These are phyloP conservation scores for Stictonetta naevosa DNA, from an alignment of 2,113 vertebrate species.

Conservation along the genomic window DNA sequence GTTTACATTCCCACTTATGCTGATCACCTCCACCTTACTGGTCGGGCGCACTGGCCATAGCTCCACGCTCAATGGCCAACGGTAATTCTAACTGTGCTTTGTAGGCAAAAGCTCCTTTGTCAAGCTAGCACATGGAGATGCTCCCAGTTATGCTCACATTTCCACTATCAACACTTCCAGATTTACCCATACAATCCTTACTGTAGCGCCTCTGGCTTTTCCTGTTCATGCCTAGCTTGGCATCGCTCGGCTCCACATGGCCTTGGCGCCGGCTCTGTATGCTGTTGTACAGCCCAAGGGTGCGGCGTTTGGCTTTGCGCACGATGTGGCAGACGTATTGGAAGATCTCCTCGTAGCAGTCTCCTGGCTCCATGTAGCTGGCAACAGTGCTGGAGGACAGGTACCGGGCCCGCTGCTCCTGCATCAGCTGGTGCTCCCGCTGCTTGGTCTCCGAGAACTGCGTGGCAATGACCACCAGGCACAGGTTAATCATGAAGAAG, in stretches of 20 bases:
- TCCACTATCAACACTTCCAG: neutral
- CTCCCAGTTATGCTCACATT: neutral
- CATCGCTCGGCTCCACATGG: neutral
- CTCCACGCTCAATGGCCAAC: fast-evolving
- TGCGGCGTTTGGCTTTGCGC: constrained; percentile 87
- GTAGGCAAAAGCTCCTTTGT: neutral
- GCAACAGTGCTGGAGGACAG: constrained; percentile 93
- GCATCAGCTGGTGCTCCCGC: constrained; percentile 97
- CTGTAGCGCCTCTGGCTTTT: constrained; percentile 76
- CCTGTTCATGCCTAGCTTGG: constrained; percentile 43
- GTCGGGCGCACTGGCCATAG: fast-evolving
- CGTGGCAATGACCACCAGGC: constrained; percentile 97
- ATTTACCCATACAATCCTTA: constrained; percentile 53
- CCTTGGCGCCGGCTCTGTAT: constrained; percentile 83
- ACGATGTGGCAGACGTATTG: constrained; percentile 92
- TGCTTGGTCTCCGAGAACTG: constrained; percentile 99
- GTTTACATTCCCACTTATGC: neutral
- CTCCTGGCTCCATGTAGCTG: constrained; percentile 91
- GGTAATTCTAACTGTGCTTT: neutral
- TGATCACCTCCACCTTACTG: neutral
- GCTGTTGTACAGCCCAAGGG: constrained; percentile 81
- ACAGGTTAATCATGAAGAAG: constrained; percentile 87
- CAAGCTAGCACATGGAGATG: neutral
- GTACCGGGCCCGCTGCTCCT: constrained; percentile 91
- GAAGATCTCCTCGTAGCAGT: constrained; percentile 97